Evolutionary conservation across 2,888 invertebrate species (phyloP), one percentile per base, ranked within the genome.

Genomic region (Erpobdella octoculata): DNA sequence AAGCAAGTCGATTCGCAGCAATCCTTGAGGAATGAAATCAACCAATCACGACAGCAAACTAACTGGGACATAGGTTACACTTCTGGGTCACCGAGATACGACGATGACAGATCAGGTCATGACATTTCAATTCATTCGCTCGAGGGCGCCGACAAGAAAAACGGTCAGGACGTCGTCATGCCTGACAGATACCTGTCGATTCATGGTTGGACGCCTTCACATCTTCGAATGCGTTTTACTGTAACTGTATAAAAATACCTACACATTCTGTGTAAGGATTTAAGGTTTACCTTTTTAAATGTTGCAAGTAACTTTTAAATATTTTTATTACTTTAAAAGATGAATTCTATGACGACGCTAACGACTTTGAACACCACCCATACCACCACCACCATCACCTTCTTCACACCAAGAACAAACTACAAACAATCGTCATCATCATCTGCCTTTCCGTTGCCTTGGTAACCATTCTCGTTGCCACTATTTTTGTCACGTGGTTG

Each of bases 391-490:
- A 53, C 8, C 53, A 53, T 15, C 53, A 53, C 28, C 53, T 53
- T 28, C 53, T 53, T 28, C 21, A 25, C 5, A 53, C 53, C 53
- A 53, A 28, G 53, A 53, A 53, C 53, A 53, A 28, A 53, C 53
- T 53, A 6, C 53, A 53, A n/a, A 53, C 53, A 6, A 53, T 53
- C 18, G 53, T 53, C 53, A 53, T 53, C 53, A 53, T 53, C 53
- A 53, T 53, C 53, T 53, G 53, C 53, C 53, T 53, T 53, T 53
- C 53, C 53, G 53, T 53, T 53, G 53, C 53, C 53, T 53, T 53
- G 53, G 53, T 28, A 28, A 53, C 53, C 18, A 5, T 53, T 21
- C 53, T 53, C 28, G 53, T 28, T 53, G 53, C 53, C 53, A 53
- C 53, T 6, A 53, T 53, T 25, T 53, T 53, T 53, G 53, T 53